Evolutionary conservation across 2,797 vertebrate species (phyloP).

Genomic region (Picus viridis): DNA sequence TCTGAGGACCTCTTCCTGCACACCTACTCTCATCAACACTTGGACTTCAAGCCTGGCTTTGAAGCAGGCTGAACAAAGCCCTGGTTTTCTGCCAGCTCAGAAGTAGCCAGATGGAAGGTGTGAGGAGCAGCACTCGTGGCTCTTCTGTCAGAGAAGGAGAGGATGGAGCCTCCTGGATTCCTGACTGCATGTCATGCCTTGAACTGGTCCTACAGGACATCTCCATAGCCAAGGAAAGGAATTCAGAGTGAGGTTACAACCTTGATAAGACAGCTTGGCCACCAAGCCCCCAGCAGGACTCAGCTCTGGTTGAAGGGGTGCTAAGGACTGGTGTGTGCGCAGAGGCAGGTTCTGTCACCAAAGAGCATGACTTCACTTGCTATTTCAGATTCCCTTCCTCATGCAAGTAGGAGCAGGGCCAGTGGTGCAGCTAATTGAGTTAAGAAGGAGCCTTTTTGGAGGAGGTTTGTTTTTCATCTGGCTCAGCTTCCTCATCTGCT

Average conservation of each 20-base stretch:
- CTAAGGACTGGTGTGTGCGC: neutral
- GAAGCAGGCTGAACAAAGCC: neutral
- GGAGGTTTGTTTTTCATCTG: neutral
- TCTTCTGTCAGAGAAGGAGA: neutral
- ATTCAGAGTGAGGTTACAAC: neutral
- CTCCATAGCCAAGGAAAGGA: neutral
- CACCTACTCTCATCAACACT: neutral
- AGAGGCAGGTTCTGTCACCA: neutral
- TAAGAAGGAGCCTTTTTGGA: neutral
- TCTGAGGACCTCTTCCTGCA: neutral
- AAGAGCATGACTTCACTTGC: neutral
- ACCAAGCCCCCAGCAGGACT: neutral
- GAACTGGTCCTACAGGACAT: neutral
- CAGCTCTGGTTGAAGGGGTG: neutral
- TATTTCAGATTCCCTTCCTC: neutral
- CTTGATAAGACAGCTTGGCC: too few relatives aligned
- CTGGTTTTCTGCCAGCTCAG: neutral
- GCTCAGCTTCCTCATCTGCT: neutral
- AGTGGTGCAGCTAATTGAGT: neutral
- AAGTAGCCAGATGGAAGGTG: neutral
- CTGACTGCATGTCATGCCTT: neutral
- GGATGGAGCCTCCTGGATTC: neutral
- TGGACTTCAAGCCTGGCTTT: neutral
- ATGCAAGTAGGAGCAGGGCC: neutral
- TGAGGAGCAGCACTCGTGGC: neutral